These are phyloP conservation scores for Glaucidium brasilianum DNA, from an alignment of 2,113 vertebrate genomes.

Conservation along the genomic window DNA sequence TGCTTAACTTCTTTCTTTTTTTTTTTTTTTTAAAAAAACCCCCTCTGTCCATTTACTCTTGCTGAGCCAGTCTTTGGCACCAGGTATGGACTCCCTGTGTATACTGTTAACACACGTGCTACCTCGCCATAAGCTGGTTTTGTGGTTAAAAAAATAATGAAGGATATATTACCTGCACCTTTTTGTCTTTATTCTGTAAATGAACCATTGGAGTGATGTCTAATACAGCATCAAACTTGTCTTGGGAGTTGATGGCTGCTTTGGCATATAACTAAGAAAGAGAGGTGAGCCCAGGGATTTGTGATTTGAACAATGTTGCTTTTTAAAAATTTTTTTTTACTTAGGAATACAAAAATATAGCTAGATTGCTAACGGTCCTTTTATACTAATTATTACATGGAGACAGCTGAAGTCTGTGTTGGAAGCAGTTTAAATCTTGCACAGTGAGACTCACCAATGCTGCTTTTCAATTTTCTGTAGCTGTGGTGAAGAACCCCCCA, in stretches of 20 bases:
- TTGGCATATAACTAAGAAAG: background rate
- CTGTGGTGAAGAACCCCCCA: conserved; percentile 95
- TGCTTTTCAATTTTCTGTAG: conserved; percentile 65
- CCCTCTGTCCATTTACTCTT: too few species aligned
- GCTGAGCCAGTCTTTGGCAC: background rate
- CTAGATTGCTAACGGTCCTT: background rate
- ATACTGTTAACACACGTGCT: background rate
- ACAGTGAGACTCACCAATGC: background rate
- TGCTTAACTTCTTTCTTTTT: too few species aligned
- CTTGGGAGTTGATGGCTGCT: background rate
- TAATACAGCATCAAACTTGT: background rate
- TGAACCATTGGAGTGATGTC: background rate
- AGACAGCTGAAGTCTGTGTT: background rate
- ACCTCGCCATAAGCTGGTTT: background rate
- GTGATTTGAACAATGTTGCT: background rate
- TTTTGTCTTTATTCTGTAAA: background rate
- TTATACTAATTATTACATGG: background rate
- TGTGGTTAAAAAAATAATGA: background rate
- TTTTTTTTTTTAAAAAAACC: too few species aligned
- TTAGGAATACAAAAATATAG: background rate
- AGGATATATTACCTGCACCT: background rate
- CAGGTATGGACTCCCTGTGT: background rate
- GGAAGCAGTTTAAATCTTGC: background rate
- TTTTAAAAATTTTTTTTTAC: background rate
- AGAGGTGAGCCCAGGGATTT: background rate